A percentile compares a stretch with the other conserved stretches of the same genome.
Evolutionary conservation across 2,113 vertebrate species (phyloP).

Genomic region (Aegithalos caudatus): DNA sequence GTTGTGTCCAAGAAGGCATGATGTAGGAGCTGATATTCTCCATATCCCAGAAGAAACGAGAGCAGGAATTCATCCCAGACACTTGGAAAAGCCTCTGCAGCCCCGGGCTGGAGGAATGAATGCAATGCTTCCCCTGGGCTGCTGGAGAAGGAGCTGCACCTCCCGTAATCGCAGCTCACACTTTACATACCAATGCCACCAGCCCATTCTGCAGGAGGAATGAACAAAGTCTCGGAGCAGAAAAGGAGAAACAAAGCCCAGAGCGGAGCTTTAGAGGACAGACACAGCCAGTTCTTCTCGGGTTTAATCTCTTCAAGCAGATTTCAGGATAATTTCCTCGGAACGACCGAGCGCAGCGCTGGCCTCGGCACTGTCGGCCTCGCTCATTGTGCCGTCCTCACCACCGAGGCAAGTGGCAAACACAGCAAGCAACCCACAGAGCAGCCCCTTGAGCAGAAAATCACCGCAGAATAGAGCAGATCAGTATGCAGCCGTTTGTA

Average conservation of each 20-base stretch:
- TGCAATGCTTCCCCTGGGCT: neutral
- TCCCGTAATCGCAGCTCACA: neutral
- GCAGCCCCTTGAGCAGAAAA: constrained; percentile 66
- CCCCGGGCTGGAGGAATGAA: neutral
- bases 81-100: neutral
- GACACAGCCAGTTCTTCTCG: constrained; percentile 69
- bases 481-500: constrained; percentile 54
- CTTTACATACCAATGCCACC: constrained; percentile 35
- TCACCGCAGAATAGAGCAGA: constrained; percentile 55
- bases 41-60: neutral
- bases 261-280: constrained; percentile 5
- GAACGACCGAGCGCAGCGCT: neutral
- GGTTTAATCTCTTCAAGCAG: constrained; percentile 56
- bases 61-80: neutral
- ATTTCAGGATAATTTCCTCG: constrained; percentile 49
- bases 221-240: neutral
- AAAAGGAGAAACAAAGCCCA: neutral
- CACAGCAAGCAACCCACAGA: constrained; percentile 45
- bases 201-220: neutral
- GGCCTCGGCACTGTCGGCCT: constrained; percentile 34
- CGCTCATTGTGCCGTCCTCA: neutral
- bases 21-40: neutral
- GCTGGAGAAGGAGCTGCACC: neutral
- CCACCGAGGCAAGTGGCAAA: constrained; percentile 33
- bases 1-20: neutral